These are phyloP conservation scores for Odocoileus hemionus DNA, from an alignment of 2,113 vertebrate species.

Conservation along the genomic window DNA sequence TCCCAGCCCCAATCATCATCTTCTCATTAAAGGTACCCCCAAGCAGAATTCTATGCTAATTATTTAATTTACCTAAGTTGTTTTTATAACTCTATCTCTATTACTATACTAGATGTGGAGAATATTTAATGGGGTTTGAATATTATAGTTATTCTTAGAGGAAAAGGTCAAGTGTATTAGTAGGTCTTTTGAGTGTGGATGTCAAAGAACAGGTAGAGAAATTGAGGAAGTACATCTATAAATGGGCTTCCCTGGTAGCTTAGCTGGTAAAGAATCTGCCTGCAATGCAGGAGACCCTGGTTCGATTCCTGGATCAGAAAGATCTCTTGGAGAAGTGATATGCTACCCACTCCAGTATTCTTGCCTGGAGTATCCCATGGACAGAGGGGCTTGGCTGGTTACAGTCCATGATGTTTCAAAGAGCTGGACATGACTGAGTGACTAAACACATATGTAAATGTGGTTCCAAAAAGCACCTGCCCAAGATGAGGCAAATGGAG, in stretches of 20 bases:
- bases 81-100: neutral
- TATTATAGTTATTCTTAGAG: neutral
- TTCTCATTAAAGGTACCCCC: neutral
- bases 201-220: neutral
- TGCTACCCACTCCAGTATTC: neutral
- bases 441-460: neutral
- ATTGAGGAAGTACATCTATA: neutral
- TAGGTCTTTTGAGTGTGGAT: neutral
- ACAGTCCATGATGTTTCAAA: fast-evolving
- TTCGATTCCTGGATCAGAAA: neutral
- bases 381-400: neutral
- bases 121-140: neutral
- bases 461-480: neutral
- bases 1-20: neutral
- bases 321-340: neutral
- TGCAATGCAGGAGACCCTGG: neutral
- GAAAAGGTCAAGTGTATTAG: neutral
- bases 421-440: fast-evolving
- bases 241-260: neutral
- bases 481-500: neutral
- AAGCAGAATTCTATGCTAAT: neutral
- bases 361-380: neutral
- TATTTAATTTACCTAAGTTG: neutral
- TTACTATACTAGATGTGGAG: neutral
- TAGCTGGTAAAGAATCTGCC: neutral